Evolutionary conservation across 2,888 invertebrate genomes (phyloP).

Genomic region (Acanthoscelides obtectus): DNA sequence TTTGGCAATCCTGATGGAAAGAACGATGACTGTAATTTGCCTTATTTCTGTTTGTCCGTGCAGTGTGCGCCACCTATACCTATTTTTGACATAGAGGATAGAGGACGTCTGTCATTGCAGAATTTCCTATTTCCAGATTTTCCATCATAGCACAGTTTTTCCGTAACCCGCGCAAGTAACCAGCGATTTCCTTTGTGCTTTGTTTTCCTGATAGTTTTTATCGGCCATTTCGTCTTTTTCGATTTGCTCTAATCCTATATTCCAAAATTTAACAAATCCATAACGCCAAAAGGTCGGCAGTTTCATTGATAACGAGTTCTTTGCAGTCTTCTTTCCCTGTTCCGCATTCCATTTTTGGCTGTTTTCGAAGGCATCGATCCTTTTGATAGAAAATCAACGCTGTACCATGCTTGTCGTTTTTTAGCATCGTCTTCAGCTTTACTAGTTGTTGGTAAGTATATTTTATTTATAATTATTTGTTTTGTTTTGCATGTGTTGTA

Average conservation of each 20-base stretch:
- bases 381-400: background rate
- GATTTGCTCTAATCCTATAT: background rate
- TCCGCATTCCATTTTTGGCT: background rate
- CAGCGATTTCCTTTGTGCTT: background rate
- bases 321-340: background rate
- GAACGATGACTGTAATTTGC: no score
- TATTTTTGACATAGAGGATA: no score
- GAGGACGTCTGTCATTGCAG: no score
- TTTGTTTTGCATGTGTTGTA: background rate
- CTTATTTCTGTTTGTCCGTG: no score
- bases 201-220: background rate
- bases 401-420: background rate
- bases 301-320: background rate
- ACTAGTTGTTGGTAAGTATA: background rate
- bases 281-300: background rate
- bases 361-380: background rate
- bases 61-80: no score
- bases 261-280: background rate
- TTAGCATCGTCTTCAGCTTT: background rate
- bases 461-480: background rate
- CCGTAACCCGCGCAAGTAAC: background rate
- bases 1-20: no score
- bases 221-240: background rate
- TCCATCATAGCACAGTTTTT: background rate
- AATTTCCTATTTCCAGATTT: background rate